These are phyloP conservation scores for Ascaphus truei DNA, from an alignment of 2,113 vertebrate species.

Conservation along the genomic window DNA sequence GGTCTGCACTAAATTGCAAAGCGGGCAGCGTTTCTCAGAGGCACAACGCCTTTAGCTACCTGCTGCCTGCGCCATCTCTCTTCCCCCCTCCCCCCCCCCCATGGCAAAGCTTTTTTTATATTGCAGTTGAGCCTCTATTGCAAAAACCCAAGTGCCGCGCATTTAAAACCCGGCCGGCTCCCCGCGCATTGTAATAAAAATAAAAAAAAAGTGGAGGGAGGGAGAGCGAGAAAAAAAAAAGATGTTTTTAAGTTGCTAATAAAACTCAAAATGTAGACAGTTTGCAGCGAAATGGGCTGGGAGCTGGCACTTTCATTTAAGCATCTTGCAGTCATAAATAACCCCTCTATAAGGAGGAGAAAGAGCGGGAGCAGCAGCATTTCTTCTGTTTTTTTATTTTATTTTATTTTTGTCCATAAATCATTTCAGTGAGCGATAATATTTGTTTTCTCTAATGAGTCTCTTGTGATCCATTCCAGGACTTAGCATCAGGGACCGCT, in stretches of 20 bases:
- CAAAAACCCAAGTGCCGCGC: constrained; percentile 57
- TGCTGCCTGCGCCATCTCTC: neutral
- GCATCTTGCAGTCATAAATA: constrained; percentile 75
- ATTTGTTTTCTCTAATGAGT: constrained; percentile 91
- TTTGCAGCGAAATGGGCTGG: constrained; percentile 69
- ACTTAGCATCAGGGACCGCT: constrained; percentile 80
- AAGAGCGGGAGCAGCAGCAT: constrained; percentile 51
- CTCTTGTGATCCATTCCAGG: constrained; percentile 80
- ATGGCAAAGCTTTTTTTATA: neutral
- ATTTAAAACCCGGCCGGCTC: constrained; percentile 67
- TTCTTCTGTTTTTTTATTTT: neutral
- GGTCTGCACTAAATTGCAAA: no score
- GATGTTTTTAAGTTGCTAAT: constrained; percentile 79
- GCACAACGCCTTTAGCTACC: no score
- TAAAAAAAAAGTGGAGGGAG: constrained; percentile 17
- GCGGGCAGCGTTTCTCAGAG: no score
- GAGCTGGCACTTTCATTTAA: constrained; percentile 72
- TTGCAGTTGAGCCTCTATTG: neutral
- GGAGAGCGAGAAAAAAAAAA: constrained; percentile 60
- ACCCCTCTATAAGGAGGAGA: constrained; percentile 68
- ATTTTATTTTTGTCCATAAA: constrained; percentile 87
- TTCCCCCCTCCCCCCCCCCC: no score
- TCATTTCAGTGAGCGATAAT: constrained; percentile 87
- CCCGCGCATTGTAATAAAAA: constrained; percentile 61
- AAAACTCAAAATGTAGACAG: constrained; percentile 79